Evolutionary conservation across 2,888 invertebrate genomes (phyloP), one percentile per base, ranked within the genome.

Genomic region (Acronicta alni): DNA sequence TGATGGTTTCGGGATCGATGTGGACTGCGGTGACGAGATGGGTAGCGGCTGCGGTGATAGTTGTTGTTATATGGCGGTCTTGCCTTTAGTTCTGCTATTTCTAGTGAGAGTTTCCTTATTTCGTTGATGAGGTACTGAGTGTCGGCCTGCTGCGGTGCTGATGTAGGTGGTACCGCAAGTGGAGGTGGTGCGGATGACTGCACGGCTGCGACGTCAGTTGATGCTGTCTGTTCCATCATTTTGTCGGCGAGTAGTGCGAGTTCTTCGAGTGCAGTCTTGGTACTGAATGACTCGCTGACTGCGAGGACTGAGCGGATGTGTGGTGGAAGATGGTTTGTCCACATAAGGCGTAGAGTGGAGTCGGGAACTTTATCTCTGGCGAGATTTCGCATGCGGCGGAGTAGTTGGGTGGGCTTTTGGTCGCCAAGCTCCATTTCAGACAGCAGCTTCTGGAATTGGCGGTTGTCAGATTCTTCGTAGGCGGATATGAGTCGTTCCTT

Each of bases 351-450:
- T 0, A 67, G 49, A 0, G 67, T 61, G 1, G 54, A 56, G 32
- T 58, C 63, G 0, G 44, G 42, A 0, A 68, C 48, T 35, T 63
- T 66, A 0, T 52, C 57, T 12, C 47, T 32, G 1, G 62, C 65
- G 5, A 72, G 23, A 10, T 57, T 60, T 3, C 43, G 41, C 68
- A 71, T 74, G 10, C 52, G 42, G 0, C 68, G 43, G n/a, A 74
- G 26, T 4, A 74, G 12, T 10, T 74, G 70, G 9, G 54, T 58
- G 0, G 69, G 67, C 8, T 63, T 65, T 12, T 69, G 69, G 14
- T 62, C 64, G 0, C 71, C 65, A 1, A 72, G 9, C 6, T 72
- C 60, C 62, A 67, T 65, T 10, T 63, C 62, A 0, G 55, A 39
- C 3, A 72, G 20, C 0, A 71, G 15, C 16, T 71, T 74, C 16